Base-by-base conservation (phyloP, 2,888 invertebrate genomes). In the Drosophila setosimentum region DNA sequence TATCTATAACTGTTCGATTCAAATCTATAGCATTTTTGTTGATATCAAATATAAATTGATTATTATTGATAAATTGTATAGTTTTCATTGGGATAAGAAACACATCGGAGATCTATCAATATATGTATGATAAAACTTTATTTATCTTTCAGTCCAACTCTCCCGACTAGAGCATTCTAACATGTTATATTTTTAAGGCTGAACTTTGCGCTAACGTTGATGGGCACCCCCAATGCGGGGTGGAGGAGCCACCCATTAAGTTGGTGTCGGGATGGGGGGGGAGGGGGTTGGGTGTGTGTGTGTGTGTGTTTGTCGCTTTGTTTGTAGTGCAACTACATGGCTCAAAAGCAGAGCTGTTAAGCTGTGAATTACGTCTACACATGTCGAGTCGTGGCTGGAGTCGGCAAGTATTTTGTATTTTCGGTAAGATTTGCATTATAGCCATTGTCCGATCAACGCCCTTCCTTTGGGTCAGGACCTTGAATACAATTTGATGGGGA, bases 401-500 rank as follows among this genome's bases (percentile, higher is more conserved):
- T 27, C 13, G 29, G 50, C 1, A 29, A 50, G 50, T 29, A 50
- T 55, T 33, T 27, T 29, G 24, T 21, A 18, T 33, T 37, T 58
- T 42, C 10, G 37, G 27, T 45, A 27, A 70, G 61, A 70, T 70
- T 71, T 67, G 60, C 71, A 65, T 63, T 76, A 60, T 35, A n/a
- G 40, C 33, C 32, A 48, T 32, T 66, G 59, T 33, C 21, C 76
- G 76, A 76, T 76, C 72, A 67, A 76, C 60, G 60, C 67, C 57
- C 63, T 55, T 48, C 29, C 21, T 54, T 64, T 64, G 33, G 33
- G 48, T 49, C 69, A 40, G 42, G 35, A 58, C 73, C 73, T 73
- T 73, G 73, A 58, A 66, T 42, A 33, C 40, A 29, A 57, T 57
- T 69, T 63, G 37, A 55, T 61, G 13, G 13, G 50, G 32, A 42